Evolutionary conservation across 2,797 vertebrate species (phyloP).

Genomic region (Dipus sagitta): DNA sequence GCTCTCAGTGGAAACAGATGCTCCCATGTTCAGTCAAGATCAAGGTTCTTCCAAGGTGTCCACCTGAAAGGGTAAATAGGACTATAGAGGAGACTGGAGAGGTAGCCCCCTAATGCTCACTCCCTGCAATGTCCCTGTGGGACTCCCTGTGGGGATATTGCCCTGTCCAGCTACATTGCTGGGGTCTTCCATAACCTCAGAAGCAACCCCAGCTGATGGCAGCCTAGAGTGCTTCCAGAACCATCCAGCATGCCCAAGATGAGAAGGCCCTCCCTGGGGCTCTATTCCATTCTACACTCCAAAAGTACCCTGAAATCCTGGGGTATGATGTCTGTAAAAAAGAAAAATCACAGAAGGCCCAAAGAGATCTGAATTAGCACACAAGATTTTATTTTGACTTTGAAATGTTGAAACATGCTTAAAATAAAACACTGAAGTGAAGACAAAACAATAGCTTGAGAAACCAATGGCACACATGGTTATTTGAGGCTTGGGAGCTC

Average conservation of each 20-base stretch:
- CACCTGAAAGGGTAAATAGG: no score
- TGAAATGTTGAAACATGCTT: background rate
- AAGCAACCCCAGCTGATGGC: no score
- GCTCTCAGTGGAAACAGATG: background rate
- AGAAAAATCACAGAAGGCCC: background rate
- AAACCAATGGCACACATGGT: background rate
- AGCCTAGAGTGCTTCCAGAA: no score
- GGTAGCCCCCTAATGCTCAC: no score
- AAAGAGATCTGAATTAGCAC: background rate
- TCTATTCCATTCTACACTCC: background rate
- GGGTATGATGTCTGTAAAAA: background rate
- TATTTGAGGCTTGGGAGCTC: no score
- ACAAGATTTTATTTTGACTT: background rate
- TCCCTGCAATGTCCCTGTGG: no score
- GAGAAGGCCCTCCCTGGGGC: background rate
- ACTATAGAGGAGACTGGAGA: no score
- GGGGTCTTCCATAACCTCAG: no score
- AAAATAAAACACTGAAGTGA: background rate
- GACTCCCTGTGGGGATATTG: no score
- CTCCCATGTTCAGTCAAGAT: background rate
- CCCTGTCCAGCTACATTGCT: no score
- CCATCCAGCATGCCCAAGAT: background rate
- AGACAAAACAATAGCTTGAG: background rate
- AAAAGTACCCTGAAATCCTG: background rate
- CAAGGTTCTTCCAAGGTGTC: no score